Evolutionary conservation across 2,113 vertebrate genomes (phyloP).

Genomic region (Trichechus manatus): DNA sequence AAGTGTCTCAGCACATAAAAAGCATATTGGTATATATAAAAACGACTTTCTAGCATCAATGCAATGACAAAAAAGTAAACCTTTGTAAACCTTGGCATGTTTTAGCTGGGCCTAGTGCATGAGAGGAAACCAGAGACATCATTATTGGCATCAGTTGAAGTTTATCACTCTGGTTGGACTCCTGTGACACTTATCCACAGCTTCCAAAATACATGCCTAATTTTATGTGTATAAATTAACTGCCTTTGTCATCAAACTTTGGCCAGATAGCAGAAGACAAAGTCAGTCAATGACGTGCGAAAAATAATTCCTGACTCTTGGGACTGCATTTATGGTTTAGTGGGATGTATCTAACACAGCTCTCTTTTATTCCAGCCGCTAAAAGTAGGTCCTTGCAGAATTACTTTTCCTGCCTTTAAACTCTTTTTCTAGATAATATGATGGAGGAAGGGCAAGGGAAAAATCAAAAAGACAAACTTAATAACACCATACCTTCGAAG

Average conservation of each 20-base stretch:
- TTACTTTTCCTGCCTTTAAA: constrained; percentile 88
- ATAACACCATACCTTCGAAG: constrained; percentile 89
- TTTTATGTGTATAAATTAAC: constrained; percentile 44
- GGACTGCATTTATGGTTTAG: constrained; percentile 75
- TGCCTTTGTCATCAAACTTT: constrained; percentile 73
- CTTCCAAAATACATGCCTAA: constrained; percentile 31
- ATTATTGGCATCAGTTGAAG: not conserved
- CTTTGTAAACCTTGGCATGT: not conserved
- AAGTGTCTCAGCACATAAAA: not conserved
- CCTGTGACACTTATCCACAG: not conserved
- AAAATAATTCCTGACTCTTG: constrained; percentile 75
- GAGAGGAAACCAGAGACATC: not conserved
- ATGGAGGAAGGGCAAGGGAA: constrained; percentile 87
- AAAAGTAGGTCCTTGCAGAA: constrained; percentile 85
- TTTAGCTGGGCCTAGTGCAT: not conserved
- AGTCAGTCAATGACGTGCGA: constrained; percentile 83
- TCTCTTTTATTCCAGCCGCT: constrained; percentile 85
- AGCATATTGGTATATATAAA: not conserved
- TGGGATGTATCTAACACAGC: constrained; percentile 66
- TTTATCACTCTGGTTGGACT: not conserved
- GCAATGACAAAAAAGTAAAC: constrained; percentile 9
- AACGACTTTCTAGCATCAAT: not conserved
- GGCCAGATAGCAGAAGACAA: constrained; percentile 80
- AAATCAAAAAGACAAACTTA: constrained; percentile 89
- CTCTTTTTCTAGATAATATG: constrained; percentile 86